Base-by-base conservation (phyloP, 2,797 vertebrate species). In the Pipistrellus pipistrellus region DNA sequence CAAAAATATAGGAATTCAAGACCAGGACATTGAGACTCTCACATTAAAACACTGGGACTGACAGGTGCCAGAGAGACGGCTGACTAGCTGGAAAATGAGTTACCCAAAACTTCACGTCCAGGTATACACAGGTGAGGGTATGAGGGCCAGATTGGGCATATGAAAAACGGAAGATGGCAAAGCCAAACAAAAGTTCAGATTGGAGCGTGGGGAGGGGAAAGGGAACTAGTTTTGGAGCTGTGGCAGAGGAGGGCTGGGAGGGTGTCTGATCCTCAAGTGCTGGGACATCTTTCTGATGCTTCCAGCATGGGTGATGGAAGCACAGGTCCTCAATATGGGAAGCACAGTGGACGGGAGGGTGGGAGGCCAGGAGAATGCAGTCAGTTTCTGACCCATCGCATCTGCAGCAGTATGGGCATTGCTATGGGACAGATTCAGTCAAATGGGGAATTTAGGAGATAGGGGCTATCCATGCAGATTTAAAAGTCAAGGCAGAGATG, bases 51-150 rank as follows among this genome's bases (percentile, higher is more conserved):
- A 3, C 30, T 66, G 17, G 64, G 10, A 66, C 18, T 20, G 57
- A 17, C 3, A 86, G 80, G 9, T 35, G 38, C 4, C 17, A 51
- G 5, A 72, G n/a, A 48, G 30, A 35, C 48, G 46, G 21, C 27
- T 89, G 80, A 46, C 17, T 46, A 80, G 11, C 4, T 62, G 38
- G 51, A 55, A 80, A 88, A 76, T 46, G 3, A 53, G 55, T 55
- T 14, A 82, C 23, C 8, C 53, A 84, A 35, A 27, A 4, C 30
- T 35, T 14, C 15, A 10, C 11, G 72, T 93, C 51, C n/a, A 62
- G 20, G 6, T 20, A 23, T 38, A 44, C 25, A 9, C 8, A 4
- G 41, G 32, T 15, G 1, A 6, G 32, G 0, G 6, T 57, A 2
- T 59, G n/a, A 66, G 27, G 30, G 38, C 12, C 44, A 41, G 14